Percentiles rank a stretch among this genome's conserved stretches.
Evolutionary conservation across 2,888 invertebrate species (phyloP).

Genomic region (Leptogaster cylindrica): DNA sequence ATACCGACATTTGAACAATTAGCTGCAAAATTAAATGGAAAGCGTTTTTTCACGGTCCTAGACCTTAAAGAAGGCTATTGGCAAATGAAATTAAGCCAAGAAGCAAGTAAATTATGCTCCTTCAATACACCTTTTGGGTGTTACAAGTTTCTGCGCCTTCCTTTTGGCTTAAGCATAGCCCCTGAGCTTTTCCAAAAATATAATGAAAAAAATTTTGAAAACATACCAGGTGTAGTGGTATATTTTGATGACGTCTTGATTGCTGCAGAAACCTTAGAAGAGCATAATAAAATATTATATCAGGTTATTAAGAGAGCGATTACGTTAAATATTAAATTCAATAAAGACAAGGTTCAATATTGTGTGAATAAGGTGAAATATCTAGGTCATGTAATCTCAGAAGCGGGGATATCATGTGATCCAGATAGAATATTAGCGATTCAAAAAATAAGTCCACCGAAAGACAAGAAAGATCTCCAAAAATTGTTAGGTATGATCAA

Average conservation of each 20-base stretch:
- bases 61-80: slow-evolving; percentile 49
- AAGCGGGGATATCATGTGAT: slow-evolving; percentile 42
- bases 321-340: slow-evolving; percentile 52
- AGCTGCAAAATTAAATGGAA: slow-evolving; percentile 46
- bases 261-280: slow-evolving; percentile 27
- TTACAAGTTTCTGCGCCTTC: slow-evolving; percentile 47
- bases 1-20: slow-evolving; percentile 49
- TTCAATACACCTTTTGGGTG: slow-evolving; percentile 47
- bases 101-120: slow-evolving; percentile 53
- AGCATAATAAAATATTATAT: slow-evolving; percentile 50
- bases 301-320: slow-evolving; percentile 50
- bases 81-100: slow-evolving; percentile 49
- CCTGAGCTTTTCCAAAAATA: slow-evolving; percentile 51
- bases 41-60: slow-evolving; percentile 49
- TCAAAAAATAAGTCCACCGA: background rate
- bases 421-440: slow-evolving; percentile 41
- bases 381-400: slow-evolving; percentile 48
- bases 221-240: slow-evolving; percentile 51
- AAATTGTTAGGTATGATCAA: slow-evolving; percentile 45
- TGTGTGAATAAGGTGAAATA: slow-evolving; percentile 50
- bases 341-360: slow-evolving; percentile 48
- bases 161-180: slow-evolving; percentile 50
- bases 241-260: slow-evolving; percentile 53
- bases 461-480: slow-evolving; percentile 41
- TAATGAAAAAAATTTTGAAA: slow-evolving; percentile 48